Percentiles rank a stretch among this genome's conserved stretches.
phyloP scores from a whole-genome alignment of 2,888 invertebrate species.

The Agonum fuliginosum region DNA sequence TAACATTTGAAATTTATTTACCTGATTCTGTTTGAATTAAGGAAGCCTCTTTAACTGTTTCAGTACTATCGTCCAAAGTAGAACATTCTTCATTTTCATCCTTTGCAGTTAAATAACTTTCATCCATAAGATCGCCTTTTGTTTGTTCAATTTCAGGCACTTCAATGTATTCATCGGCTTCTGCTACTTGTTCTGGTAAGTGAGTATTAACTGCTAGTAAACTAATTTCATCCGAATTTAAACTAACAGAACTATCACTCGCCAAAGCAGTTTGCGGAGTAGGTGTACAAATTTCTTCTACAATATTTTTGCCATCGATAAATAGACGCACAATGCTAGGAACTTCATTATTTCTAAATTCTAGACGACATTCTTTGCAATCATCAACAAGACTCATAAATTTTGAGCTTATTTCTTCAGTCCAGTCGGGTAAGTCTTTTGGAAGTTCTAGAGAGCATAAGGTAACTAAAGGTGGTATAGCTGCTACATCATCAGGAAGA shows the following conservation, averaged over 20 bases:
- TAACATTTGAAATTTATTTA: slow-evolving; percentile 22
- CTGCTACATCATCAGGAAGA: slow-evolving; percentile 74
- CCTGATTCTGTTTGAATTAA: slow-evolving; percentile 17
- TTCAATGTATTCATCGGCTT: slow-evolving; percentile 20
- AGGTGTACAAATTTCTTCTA: slow-evolving; percentile 14
- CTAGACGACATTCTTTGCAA: slow-evolving; percentile 47
- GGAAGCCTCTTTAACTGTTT: slow-evolving; percentile 18
- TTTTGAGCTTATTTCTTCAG: slow-evolving; percentile 68
- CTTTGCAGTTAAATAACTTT: background rate
- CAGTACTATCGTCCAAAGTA: background rate
- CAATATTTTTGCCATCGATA: slow-evolving; percentile 43
- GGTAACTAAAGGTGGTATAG: slow-evolving; percentile 75
- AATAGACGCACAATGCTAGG: slow-evolving; percentile 46
- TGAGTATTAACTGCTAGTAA: slow-evolving; percentile 44
- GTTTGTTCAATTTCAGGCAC: background rate
- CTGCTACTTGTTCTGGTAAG: slow-evolving; percentile 18
- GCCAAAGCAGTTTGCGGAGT: background rate
- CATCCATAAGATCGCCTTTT: slow-evolving; percentile 7
- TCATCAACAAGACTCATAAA: slow-evolving; percentile 70
- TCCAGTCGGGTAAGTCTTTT: slow-evolving; percentile 71
- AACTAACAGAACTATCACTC: background rate
- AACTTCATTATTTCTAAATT: slow-evolving; percentile 42
- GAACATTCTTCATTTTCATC: slow-evolving; percentile 13
- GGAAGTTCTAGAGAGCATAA: slow-evolving; percentile 74
- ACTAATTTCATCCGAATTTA: slow-evolving; percentile 20